A percentile compares a stretch with the other conserved stretches of the same genome.
phyloP scores from a whole-genome alignment of 2,888 invertebrate genomes.

The Baronia brevicornis region DNA sequence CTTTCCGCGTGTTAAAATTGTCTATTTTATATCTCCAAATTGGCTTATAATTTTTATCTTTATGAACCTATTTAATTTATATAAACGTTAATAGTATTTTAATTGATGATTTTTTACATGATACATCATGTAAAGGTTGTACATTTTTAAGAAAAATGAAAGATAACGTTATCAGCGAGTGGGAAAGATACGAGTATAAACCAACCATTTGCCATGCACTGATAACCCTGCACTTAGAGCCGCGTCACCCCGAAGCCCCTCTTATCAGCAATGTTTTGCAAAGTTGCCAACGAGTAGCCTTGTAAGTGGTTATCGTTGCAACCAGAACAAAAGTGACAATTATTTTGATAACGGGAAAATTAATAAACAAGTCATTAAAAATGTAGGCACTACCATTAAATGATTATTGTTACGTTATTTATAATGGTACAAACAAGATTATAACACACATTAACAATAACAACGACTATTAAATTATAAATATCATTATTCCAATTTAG shows the following conservation, averaged over 20 bases:
- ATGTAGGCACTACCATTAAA: constrained; percentile 18
- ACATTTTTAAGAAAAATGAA: constrained; percentile 9
- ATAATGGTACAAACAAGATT: no score
- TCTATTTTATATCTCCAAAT: no score
- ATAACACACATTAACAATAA: no score
- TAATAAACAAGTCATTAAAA: constrained; percentile 36
- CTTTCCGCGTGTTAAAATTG: no score
- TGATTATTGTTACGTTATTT: not conserved
- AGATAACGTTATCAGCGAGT: constrained; percentile 40
- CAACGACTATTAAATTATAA: no score
- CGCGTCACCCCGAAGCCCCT: constrained; percentile 34
- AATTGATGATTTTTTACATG: no score
- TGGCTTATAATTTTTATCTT: no score
- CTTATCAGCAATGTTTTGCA: constrained; percentile 32
- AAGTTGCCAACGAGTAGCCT: constrained; percentile 30
- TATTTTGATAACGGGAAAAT: constrained; percentile 40
- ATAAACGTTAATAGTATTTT: no score
- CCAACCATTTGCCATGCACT: constrained; percentile 43
- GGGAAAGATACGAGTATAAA: constrained; percentile 36
- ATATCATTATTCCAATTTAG: no score
- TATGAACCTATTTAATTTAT: no score
- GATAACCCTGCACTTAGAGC: constrained; percentile 62
- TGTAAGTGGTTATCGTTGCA: constrained; percentile 21
- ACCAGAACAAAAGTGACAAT: constrained; percentile 34
- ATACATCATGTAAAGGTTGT: constrained; percentile 6